Evolutionary conservation across 2,888 invertebrate species (phyloP), one percentile per base, ranked within the genome.

Genomic region (Fragum sueziense): DNA sequence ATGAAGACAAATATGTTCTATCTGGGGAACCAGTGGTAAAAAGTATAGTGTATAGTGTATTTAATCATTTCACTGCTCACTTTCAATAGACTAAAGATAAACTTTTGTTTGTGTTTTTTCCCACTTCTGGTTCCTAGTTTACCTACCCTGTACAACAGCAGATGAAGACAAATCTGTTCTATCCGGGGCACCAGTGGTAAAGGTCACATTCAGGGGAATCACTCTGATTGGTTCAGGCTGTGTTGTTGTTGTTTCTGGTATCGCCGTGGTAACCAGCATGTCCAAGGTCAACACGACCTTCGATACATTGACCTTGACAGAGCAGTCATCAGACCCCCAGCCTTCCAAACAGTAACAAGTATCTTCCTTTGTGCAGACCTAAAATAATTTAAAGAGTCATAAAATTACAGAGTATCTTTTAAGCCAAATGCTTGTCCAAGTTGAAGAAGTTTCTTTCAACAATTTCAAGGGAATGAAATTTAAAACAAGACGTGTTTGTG

Each of bases 281-380:
- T 86, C 79, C 11, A 86, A 29, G 1, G 82, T 78, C 25, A 85
- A 70, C 37, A 84, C 70, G 29, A 76, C 70, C 41, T 85, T 79
- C 41, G 89, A 86, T 20, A 84, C 76, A 52, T 88, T 88, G 9
- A 85, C 70, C 68, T 78, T 85, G 20, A 79, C 70, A n/a, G 88
- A 90, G 85, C 94, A 94, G 73, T 92, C 92, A 4, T 70, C 69
- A 14, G 93, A 93, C 3, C 85, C 85, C 93, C 93, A 94, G 25
- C 98, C 98, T 84, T 95, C 94, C 91, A 96, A 95, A 94, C 99
- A 99, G 92, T 96, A 97, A 93, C 99, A 99, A 90, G 96, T 96
- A 94, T 98, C 97, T 86, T 95, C 94, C 93, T 98, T 98, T 20
- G 98, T 97, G 93, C 99, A 99, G 78, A 96, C 95, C 98, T 98